Percentiles rank a stretch among this genome's conserved stretches.
These are phyloP conservation scores for Glaucidium brasilianum DNA, from an alignment of 2,113 vertebrate species.

Conservation along the genomic window DNA sequence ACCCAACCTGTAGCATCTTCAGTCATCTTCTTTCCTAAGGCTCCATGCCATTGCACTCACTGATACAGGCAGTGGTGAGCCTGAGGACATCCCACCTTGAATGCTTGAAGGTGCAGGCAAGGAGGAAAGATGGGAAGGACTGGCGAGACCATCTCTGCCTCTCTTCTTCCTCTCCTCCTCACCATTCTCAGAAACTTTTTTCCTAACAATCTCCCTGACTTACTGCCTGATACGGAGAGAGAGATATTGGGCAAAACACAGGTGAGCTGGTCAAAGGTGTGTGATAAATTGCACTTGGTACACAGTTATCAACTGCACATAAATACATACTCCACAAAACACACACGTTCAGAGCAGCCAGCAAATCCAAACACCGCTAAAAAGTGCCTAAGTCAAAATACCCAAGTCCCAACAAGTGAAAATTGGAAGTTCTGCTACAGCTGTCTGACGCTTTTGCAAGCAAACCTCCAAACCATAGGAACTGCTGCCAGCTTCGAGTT, in stretches of 20 bases:
- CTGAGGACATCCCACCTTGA: neutral
- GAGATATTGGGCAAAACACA: neutral
- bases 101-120: neutral
- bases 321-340: neutral
- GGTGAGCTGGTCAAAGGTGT: neutral
- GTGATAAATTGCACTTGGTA: neutral
- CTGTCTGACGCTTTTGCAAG: neutral
- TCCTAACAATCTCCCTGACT: neutral
- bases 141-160: neutral
- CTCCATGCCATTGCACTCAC: neutral
- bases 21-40: neutral
- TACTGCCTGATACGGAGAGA: neutral
- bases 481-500: neutral
- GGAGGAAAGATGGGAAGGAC: neutral
- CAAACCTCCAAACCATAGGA: neutral
- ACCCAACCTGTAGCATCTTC: neutral
- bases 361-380: neutral
- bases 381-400: accelerated
- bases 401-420: neutral
- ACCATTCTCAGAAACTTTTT: neutral
- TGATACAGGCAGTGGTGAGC: neutral
- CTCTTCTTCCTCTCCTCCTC: neutral
- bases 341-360: neutral
- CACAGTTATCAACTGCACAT: neutral
- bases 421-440: neutral